A percentile compares a stretch with the other conserved stretches of the same genome.
Conservation (phyloP, 2,888 invertebrate genomes). For the Callinectes sapidus region DNA sequence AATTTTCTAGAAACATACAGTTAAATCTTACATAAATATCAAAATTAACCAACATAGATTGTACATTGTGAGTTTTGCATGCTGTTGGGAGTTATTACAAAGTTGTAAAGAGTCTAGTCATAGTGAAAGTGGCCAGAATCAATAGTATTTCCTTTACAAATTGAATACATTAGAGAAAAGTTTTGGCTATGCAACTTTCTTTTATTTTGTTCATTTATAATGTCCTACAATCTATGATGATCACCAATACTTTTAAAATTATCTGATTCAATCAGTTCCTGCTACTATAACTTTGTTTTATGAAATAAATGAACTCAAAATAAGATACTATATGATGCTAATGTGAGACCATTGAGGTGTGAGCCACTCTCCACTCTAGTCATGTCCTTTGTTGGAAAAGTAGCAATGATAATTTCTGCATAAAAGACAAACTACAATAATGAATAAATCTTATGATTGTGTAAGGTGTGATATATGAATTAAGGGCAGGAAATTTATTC, state of each 20-base stretch:
- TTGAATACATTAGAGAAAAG: background rate
- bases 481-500: background rate
- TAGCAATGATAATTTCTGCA: background rate
- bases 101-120: conserved; percentile 22
- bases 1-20: background rate
- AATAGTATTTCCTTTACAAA: background rate
- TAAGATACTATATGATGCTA: background rate
- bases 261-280: background rate
- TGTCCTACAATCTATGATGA: background rate
- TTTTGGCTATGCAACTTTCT: background rate
- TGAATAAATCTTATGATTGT: background rate
- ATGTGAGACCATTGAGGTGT: background rate
- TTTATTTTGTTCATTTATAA: background rate
- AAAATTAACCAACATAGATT: background rate
- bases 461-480: background rate
- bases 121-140: background rate
- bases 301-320: background rate
- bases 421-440: background rate
- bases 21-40: background rate
- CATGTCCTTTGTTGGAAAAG: background rate
- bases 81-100: background rate
- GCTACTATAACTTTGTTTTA: background rate
- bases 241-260: background rate
- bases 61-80: background rate
- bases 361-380: conserved; percentile 12